Conservation (phyloP, 2,797 vertebrate species). For the Hoplostethus mediterraneus region DNA sequence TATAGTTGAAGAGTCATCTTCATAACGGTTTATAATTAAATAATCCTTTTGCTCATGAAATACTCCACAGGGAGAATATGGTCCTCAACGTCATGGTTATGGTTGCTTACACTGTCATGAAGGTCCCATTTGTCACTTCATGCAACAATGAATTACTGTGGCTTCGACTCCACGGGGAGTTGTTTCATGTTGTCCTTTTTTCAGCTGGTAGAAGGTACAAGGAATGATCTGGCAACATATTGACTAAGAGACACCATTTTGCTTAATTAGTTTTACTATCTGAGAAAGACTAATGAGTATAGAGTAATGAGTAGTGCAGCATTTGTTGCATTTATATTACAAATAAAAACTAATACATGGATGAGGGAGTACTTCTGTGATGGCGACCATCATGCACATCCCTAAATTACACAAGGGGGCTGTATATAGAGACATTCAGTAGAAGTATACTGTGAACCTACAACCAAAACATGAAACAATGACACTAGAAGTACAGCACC, state of each 20-base stretch:
- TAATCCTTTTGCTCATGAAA: not conserved
- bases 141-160: not conserved
- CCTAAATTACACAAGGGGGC: not conserved
- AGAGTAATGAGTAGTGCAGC: not conserved
- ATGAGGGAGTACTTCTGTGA: not conserved
- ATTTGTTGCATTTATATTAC: conserved; percentile 22
- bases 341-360: conserved; percentile 27
- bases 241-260: not conserved
- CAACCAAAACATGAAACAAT: too few species aligned
- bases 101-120: not conserved
- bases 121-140: not conserved
- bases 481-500: too few species aligned
- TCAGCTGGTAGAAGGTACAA: not conserved
- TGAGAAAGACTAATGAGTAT: not conserved
- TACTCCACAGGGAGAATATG: not conserved
- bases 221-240: not conserved
- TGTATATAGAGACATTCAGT: not conserved
- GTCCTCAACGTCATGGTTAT: not conserved
- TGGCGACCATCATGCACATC: conserved; percentile 7
- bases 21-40: not conserved
- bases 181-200: not conserved
- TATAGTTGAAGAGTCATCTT: not conserved
- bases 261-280: conserved; percentile 7
- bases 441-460: not conserved
- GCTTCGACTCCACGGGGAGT: not conserved